Percentiles rank a stretch among this genome's conserved stretches.
Conservation (phyloP, 2,797 vertebrate genomes). For the Enteromius unitaeniatus region DNA sequence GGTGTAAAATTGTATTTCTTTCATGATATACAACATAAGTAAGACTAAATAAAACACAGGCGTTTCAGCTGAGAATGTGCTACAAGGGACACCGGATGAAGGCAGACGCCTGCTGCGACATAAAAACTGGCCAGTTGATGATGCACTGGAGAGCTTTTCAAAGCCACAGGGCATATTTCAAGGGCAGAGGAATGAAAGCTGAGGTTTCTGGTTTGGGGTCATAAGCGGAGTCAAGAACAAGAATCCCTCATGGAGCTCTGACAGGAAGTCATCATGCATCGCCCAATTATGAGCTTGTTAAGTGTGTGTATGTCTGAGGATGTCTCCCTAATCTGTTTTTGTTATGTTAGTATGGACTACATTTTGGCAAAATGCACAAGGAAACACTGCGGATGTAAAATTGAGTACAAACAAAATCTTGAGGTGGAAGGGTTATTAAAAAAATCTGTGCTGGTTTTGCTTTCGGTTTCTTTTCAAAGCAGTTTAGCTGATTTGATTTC, state of each 20-base stretch:
- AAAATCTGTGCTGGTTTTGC: not conserved
- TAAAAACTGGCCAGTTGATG: conserved; percentile 59
- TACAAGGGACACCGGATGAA: conserved; percentile 54
- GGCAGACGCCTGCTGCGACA: conserved; percentile 54
- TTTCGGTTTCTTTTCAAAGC: not conserved
- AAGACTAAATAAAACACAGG: conserved; percentile 40
- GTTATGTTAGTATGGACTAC: conserved; percentile 37
- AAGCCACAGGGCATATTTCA: conserved; percentile 77
- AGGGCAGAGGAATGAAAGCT: conserved; percentile 75
- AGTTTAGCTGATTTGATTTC: not conserved
- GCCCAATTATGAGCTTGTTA: conserved; percentile 64
- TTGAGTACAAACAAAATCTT: conserved; percentile 10
- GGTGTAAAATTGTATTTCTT: not conserved
- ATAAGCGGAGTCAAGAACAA: conserved; percentile 79
- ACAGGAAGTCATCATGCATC: conserved; percentile 76
- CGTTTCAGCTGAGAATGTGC: conserved; percentile 29
- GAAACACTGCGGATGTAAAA: not conserved
- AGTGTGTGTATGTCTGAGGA: conserved; percentile 35
- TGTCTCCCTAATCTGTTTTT: conserved; percentile 40
- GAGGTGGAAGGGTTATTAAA: not conserved
- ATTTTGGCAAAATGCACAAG: conserved; percentile 38
- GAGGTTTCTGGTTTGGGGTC: conserved; percentile 80
- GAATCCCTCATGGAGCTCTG: conserved; percentile 73
- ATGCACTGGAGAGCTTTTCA: conserved; percentile 72
- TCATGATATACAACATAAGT: conserved; percentile 17